Evolutionary conservation across 2,888 invertebrate genomes (phyloP).

Genomic region (Pristionchus fissidentatus): DNA sequence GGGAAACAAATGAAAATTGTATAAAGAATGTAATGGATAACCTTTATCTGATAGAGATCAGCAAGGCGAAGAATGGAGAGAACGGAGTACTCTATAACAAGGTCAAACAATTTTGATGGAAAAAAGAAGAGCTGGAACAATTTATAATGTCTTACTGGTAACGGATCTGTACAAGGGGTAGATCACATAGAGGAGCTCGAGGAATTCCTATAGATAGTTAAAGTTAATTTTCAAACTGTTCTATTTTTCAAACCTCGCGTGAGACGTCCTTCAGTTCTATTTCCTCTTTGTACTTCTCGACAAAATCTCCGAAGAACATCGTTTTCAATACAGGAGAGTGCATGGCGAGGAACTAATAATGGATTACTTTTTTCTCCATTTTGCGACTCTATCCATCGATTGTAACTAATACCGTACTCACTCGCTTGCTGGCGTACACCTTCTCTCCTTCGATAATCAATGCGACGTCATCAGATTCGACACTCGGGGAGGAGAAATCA

Average conservation of each 20-base stretch:
- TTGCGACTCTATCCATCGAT: too few relatives aligned
- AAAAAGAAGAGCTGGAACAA: background rate
- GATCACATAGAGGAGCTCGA: slow-evolving; percentile 74
- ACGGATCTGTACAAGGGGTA: slow-evolving; percentile 72
- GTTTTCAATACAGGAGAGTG: too few relatives aligned
- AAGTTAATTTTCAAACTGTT: background rate
- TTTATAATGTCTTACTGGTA: background rate
- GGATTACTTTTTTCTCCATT: too few relatives aligned
- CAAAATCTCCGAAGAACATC: too few relatives aligned
- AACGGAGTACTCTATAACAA: background rate
- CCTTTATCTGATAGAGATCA: background rate
- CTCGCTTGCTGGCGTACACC: background rate
- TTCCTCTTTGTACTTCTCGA: background rate
- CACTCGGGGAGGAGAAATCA: background rate
- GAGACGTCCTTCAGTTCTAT: too few relatives aligned
- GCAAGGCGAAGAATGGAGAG: background rate
- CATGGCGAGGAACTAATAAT: too few relatives aligned
- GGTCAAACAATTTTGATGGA: too few relatives aligned
- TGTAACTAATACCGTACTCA: too few relatives aligned
- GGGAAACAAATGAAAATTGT: too few relatives aligned
- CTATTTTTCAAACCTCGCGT: background rate
- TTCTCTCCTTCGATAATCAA: background rate
- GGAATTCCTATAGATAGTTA: slow-evolving; percentile 71
- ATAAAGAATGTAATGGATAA: too few relatives aligned
- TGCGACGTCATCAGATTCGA: background rate